These are phyloP conservation scores for Mastigias papua DNA, from an alignment of 30 jellyfish, hydroid and myxozoan species.

Conservation along the genomic window DNA sequence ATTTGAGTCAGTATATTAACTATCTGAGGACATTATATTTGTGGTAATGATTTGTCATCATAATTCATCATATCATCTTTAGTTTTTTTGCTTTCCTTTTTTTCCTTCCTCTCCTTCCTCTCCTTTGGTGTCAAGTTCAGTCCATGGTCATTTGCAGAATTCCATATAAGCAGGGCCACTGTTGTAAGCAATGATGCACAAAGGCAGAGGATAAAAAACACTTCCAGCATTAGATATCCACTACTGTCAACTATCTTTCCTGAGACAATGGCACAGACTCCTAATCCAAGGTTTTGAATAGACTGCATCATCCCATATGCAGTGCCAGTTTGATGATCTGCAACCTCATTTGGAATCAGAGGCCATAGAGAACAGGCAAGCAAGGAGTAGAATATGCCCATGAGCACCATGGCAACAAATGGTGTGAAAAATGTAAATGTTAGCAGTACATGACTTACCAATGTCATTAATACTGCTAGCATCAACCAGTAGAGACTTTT, in stretches of 20 bases:
- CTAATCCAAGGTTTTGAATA: slow-evolving; percentile 96
- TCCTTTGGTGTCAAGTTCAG: slow-evolving; percentile 36
- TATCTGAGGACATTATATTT: too few species aligned
- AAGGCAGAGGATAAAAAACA: slow-evolving; percentile 82
- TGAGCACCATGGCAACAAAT: slow-evolving; percentile 82
- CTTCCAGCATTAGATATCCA: slow-evolving; percentile 79
- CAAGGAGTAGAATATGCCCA: slow-evolving; percentile 96
- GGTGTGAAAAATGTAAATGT: slow-evolving; percentile 81
- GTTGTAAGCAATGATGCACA: slow-evolving; percentile 52
- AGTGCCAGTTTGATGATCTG: slow-evolving; percentile 94
- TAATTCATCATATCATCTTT: neutral
- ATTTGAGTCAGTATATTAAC: too few species aligned
- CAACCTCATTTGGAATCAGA: slow-evolving; percentile 88
- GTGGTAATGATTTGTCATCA: neutral
- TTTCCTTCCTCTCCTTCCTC: slow-evolving; percentile 21
- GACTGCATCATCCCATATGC: slow-evolving; percentile 99
- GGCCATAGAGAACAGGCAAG: slow-evolving; percentile 99
- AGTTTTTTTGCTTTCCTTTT: slow-evolving; percentile 4
- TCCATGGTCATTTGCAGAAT: slow-evolving; percentile 44
- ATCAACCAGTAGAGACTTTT: slow-evolving; percentile 80
- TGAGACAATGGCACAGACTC: slow-evolving; percentile 43
- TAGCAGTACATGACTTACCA: slow-evolving; percentile 83
- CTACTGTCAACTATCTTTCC: slow-evolving; percentile 55
- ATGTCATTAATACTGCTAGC: slow-evolving; percentile 80
- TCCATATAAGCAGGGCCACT: slow-evolving; percentile 51